phyloP scores from a whole-genome alignment of 1,140 invertebrate species.

The Trichonephila clavata region DNA sequence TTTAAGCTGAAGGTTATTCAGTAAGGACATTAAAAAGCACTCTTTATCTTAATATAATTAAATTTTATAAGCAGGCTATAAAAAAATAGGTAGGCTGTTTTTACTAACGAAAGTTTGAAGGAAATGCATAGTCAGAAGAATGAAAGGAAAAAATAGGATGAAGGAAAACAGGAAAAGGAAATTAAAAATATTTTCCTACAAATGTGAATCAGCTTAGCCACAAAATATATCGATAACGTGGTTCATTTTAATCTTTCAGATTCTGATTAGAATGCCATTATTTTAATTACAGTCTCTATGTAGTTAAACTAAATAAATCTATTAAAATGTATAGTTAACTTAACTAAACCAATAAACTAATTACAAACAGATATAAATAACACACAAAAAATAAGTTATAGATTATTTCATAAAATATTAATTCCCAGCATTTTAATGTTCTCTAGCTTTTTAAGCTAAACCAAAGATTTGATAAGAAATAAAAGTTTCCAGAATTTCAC shows the following conservation, averaged over 20 bases:
- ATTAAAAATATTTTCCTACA: constrained; percentile 11
- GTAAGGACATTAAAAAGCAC: not conserved
- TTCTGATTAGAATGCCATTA: not conserved
- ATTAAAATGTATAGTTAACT: not conserved
- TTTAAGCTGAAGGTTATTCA: not conserved
- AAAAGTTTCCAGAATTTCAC: too few relatives aligned
- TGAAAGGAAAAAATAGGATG: not conserved
- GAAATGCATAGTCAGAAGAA: not conserved
- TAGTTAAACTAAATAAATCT: not conserved
- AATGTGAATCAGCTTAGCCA: constrained; percentile 20
- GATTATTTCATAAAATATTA: too few relatives aligned
- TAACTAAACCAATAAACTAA: not conserved
- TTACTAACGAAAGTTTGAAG: not conserved
- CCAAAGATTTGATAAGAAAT: too few relatives aligned
- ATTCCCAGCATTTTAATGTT: too few relatives aligned
- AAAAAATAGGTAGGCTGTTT: constrained; percentile 22
- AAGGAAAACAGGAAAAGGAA: constrained; percentile 31
- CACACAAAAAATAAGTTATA: too few relatives aligned
- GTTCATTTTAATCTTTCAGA: not conserved
- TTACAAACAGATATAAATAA: not conserved
- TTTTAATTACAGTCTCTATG: constrained; percentile 21
- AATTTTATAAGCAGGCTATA: not conserved
- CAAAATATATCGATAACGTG: not conserved
- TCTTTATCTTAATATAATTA: not conserved
- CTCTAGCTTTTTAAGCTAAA: too few relatives aligned